These are phyloP conservation scores for Python bivittatus DNA, from an alignment of 2,113 vertebrate species.

Conservation along the genomic window DNA sequence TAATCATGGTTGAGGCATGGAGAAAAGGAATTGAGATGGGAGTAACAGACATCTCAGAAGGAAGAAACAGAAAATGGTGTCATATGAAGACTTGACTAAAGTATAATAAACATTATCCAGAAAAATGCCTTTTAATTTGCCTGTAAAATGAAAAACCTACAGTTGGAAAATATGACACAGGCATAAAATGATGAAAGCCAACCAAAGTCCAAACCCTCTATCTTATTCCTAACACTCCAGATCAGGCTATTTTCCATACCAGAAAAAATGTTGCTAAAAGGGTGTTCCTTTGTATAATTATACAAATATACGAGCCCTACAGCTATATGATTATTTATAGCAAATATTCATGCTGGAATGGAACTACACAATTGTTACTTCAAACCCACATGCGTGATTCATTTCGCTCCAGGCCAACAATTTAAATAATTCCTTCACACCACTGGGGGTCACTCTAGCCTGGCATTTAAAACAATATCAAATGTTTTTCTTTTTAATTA, in stretches of 20 bases:
- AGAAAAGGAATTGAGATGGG: background rate
- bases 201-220: background rate
- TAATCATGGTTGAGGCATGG: background rate
- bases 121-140: background rate
- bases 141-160: background rate
- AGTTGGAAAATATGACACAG: background rate
- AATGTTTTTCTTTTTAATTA: slow-evolving; percentile 14
- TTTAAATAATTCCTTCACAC: slow-evolving; percentile 9
- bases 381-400: background rate
- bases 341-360: background rate
- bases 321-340: slow-evolving; percentile 20
- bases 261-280: background rate
- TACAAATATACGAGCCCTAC: background rate
- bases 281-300: slow-evolving; percentile 5
- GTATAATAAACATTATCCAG: background rate
- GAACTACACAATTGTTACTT: slow-evolving; percentile 1
- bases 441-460: slow-evolving; percentile 27
- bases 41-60: background rate
- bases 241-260: background rate
- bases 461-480: slow-evolving; percentile 15
- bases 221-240: background rate
- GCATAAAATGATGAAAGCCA: background rate
- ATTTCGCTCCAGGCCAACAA: slow-evolving; percentile 11
- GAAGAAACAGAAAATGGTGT: background rate
- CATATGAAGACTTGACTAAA: background rate